Percentiles rank a stretch among this genome's conserved stretches.
These are phyloP conservation scores for Ochlodes sylvanus DNA, from an alignment of 2,888 invertebrate species.

Conservation along the genomic window DNA sequence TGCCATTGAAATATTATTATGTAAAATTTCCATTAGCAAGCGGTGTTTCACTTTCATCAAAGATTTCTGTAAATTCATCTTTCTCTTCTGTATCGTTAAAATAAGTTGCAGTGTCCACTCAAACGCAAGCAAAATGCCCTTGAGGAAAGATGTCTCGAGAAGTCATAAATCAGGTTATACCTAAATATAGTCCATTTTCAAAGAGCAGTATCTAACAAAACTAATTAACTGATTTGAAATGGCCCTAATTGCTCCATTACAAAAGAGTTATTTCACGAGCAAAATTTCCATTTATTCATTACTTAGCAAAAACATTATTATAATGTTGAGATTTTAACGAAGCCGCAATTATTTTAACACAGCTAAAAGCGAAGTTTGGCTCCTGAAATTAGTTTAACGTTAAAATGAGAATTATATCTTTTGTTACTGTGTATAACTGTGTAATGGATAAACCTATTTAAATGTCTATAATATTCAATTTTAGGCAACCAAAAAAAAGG, in stretches of 20 bases:
- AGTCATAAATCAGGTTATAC: conserved; percentile 8
- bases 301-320: conserved; percentile 34
- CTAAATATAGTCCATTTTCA: conserved; percentile 22
- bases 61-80: neutral
- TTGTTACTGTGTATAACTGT: conserved; percentile 40
- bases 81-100: neutral
- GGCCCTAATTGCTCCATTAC: conserved; percentile 31
- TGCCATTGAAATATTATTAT: too few relatives aligned
- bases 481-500: too few relatives aligned
- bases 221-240: conserved; percentile 29
- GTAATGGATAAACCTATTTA: neutral
- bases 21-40: too few relatives aligned
- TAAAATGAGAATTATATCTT: conserved; percentile 47
- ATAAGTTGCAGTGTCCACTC: neutral
- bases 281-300: conserved; percentile 35
- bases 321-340: conserved; percentile 21
- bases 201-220: conserved; percentile 33
- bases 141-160: conserved; percentile 2
- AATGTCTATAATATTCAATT: too few relatives aligned
- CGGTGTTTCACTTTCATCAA: too few relatives aligned
- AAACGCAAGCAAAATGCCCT: neutral
- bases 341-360: conserved; percentile 38
- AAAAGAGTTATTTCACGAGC: conserved; percentile 31
- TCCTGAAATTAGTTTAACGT: conserved; percentile 46
- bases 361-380: conserved; percentile 47